Conservation (phyloP, 2,797 vertebrate genomes). For the Agapornis canus region DNA sequence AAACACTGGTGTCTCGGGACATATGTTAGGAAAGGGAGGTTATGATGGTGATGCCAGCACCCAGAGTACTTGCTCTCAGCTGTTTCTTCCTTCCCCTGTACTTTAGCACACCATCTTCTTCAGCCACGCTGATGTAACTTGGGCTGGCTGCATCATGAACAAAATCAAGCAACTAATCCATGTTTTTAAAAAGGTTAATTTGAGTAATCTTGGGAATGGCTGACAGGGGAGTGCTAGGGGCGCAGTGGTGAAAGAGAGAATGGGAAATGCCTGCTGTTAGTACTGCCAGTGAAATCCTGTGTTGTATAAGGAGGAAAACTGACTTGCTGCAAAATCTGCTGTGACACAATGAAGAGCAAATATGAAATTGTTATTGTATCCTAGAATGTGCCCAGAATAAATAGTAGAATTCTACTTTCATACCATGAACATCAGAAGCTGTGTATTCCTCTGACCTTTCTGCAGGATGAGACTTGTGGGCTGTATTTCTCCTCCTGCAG, state of each 20-base stretch:
- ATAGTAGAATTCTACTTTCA: not conserved
- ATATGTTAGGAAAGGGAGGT: rapidly evolving
- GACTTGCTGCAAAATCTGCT: not conserved
- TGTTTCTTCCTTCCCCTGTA: not conserved
- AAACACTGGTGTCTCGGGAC: not conserved
- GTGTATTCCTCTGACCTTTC: not conserved
- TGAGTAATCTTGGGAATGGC: rapidly evolving
- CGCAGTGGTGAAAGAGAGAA: not conserved
- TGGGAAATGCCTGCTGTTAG: not conserved
- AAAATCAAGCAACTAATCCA: not conserved
- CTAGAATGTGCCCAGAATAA: not conserved
- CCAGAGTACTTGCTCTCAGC: not conserved
- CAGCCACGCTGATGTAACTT: not conserved
- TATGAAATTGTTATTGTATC: not conserved
- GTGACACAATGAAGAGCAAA: not conserved
- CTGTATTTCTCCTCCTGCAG: not conserved
- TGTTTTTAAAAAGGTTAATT: not conserved
- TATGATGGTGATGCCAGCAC: not conserved
- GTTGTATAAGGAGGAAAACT: not conserved
- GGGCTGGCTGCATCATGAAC: not conserved
- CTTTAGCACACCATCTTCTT: not conserved
- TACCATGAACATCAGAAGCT: not conserved
- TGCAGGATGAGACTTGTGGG: not conserved
- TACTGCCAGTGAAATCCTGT: not conserved
- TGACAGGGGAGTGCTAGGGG: not conserved